Evolutionary conservation across 2,888 invertebrate genomes (phyloP), one percentile per base, ranked within the genome.

Genomic region (Philonicus albiceps): DNA sequence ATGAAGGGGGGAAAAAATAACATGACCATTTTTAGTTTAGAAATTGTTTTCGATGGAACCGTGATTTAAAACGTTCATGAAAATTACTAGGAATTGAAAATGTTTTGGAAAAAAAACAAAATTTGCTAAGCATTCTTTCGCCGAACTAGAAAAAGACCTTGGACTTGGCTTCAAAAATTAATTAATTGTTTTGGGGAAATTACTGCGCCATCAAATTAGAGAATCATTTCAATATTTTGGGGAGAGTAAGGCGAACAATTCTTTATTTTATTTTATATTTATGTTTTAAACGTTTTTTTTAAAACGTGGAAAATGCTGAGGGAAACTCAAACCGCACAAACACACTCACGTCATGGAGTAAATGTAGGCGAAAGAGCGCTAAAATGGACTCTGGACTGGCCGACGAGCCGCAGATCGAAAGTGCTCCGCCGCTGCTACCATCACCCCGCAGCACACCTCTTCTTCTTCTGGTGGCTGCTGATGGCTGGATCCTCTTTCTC

Each of bases 341-440:
- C 80, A 80, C 80, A 80, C 7, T 80, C 80, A 43, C 80, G 31
- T 11, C 22, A 27, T 64, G 22, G 16, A 27, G 53, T 80, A 53
- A 80, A 80, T 80, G 80, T 53, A 55, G 80, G 80, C 53, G 80
- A 80, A 80, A 80, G 31, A 49, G 27, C 53, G 49, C 27, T 27
- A 49, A 80, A 53, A 30, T 53, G 80, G 53, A 80, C 80, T 80
- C 80, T 80, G 80, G 53, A 80, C 80, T 80, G 80, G 19, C 80
- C 80, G 53, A 64, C 80, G 53, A 64, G 64, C 64, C 64, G n/a
- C 78, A 53, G 80, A 80, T 80, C 55, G 80, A 80, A 80, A 80
- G 80, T 80, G 80, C 80, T 80, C 53, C 80, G 31, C 34, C 31
- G 55, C 80, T 53, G 49, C 53, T 53, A 30, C 78, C 76, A 76